Evolutionary conservation across 2,888 invertebrate genomes (phyloP), one percentile per base, ranked within the genome.

Genomic region (Hemaris fuciformis): DNA sequence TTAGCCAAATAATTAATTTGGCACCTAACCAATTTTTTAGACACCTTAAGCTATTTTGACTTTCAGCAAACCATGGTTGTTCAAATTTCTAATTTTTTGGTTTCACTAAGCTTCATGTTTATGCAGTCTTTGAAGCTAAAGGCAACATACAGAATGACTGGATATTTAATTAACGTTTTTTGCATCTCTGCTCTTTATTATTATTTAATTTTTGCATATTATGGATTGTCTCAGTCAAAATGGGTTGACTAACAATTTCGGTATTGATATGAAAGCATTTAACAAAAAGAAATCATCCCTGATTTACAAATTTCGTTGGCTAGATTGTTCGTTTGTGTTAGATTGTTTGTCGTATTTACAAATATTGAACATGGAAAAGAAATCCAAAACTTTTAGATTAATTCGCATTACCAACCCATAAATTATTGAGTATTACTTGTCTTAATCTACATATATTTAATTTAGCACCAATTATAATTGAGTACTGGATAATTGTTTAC

Each of bases 61-160:
- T 38, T 38, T 27, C 8, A 53, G 27, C 10, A 18, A 31, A 27
- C 31, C 27, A 31, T 18, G 18, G 45, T 18, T 53, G 8, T 2
- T 6, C 27, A 27, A 43, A 20, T 8, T 31, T 31, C 38, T 57
- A 57, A 4, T n/a, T 57, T 57, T 57, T 41, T 57, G 41, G 57
- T 57, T 53, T 53, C 15, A 15, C 53, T 31, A 53, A 53, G 53
- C 53, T 53, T 53, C 53, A 53, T n/a, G 18, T 53, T 53, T 53
- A 53, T 18, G 61, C 59, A 63, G 45, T 64, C 38, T 23, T 58
- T 58, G 45, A 61, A 59, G 25, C 57, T 38, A 58, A 27, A 8
- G 59, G 41, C 31, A 38, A 38, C n/a, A 31, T 18, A 53, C 27
- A 53, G 53, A 53, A 31, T 10, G 53, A 57, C 62, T 53, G 15